Conservation (phyloP, 2,113 vertebrate genomes). For the Beaufortia kweichowensis region DNA sequence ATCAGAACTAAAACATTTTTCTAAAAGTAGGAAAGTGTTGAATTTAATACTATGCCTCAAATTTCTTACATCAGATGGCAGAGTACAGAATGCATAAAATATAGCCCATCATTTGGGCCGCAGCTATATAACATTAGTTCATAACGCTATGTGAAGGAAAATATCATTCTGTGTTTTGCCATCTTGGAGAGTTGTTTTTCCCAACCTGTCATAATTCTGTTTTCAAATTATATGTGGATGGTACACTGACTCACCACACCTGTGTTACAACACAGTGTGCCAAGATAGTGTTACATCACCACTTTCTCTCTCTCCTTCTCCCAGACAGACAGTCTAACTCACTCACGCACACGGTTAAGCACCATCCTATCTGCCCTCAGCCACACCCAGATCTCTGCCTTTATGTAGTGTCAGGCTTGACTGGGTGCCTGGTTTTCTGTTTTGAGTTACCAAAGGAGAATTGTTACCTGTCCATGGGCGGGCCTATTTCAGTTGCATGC, state of each 20-base stretch:
- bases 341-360: constrained; percentile 17
- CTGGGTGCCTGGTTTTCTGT: constrained; percentile 2
- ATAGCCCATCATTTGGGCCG: no score
- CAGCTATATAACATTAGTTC: no score
- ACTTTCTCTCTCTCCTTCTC: constrained; percentile 12
- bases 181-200: background rate
- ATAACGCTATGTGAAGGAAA: background rate
- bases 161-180: background rate
- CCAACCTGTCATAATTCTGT: constrained; percentile 6
- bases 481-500: constrained; percentile 32
- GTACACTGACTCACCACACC: constrained; percentile 13
- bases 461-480: constrained; percentile 38
- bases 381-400: constrained; percentile 27
- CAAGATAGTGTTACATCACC: constrained; percentile 41
- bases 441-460: constrained; percentile 19
- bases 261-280: constrained; percentile 11
- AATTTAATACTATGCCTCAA: no score
- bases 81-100: no score
- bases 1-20: no score
- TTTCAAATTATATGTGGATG: background rate
- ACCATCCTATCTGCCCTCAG: constrained; percentile 21
- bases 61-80: no score
- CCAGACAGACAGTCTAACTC: background rate
- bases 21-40: no score
- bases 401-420: constrained; percentile 22